Evolutionary conservation across 2,888 invertebrate species (phyloP).

Genomic region (Campaea margaritaria): DNA sequence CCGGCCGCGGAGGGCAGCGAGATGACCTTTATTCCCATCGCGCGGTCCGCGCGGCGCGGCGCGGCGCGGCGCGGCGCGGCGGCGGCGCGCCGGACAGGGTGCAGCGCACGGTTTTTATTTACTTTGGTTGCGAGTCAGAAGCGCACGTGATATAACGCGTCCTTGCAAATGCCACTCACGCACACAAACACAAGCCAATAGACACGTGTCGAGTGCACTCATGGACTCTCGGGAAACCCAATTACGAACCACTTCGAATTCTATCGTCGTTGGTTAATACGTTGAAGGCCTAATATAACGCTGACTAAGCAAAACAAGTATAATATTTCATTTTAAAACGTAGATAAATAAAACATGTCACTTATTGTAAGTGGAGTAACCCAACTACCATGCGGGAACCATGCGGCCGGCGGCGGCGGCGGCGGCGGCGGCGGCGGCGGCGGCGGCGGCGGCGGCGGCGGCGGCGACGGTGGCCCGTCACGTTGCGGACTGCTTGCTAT

Average conservation of each 20-base stretch:
- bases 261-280: no score
- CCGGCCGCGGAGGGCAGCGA: slow-evolving; percentile 1
- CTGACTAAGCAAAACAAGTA: no score
- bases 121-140: slow-evolving; percentile 13
- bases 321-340: no score
- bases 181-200: slow-evolving; percentile 8
- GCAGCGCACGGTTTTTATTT: background rate
- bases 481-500: background rate
- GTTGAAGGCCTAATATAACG: no score
- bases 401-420: no score
- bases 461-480: no score
- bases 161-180: slow-evolving; percentile 23
- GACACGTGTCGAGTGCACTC: background rate
- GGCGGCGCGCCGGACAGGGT: no score
- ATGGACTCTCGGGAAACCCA: background rate
- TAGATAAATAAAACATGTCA: no score
- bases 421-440: no score
- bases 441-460: no score
- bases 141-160: slow-evolving; percentile 24
- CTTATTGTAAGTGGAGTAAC: no score
- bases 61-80: background rate
- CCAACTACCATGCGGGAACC: no score
- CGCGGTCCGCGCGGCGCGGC: background rate
- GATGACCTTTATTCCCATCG: background rate
- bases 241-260: background rate